Evolutionary conservation across 2,888 invertebrate species (phyloP), one percentile per base, ranked within the genome.

Genomic region (Agrochola macilenta): DNA sequence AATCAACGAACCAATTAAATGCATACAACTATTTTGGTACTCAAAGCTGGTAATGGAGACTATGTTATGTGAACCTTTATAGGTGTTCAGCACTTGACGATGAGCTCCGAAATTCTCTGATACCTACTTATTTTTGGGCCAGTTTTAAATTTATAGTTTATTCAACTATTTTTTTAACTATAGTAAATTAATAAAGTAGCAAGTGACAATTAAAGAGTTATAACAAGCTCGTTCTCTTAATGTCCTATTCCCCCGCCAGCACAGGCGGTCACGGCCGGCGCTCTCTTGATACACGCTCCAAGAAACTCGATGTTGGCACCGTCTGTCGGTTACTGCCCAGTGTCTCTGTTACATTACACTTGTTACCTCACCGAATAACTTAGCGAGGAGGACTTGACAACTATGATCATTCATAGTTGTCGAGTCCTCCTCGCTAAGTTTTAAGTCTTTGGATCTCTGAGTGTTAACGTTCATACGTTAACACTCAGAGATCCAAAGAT

Each of bases 271-370:
- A 91, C 91, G 91, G 88, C 77, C 63, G 81, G 83, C 88, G 90
- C 84, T 85, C 87, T 86, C 83, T 83, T 87, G 88, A 86, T 90
- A 88, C 91, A 90, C 91, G 90, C 90, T 90, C 89, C 89, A 90
- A 89, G 90, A 87, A 87, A 76, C 74, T 66, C 79, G 79, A 78
- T 80, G 83, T 79, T 82, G 86, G 83, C 82, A 85, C 82, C 82
- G 77, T 71, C 82, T 63, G 79, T 17, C 76, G 79, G 86, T 83
- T 83, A 81, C 87, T 85, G 78, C 68, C 77, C 78, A 80, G 65
- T 81, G 87, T 87, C 83, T 78, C 73, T 77, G 57, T 72, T 39
- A 74, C 73, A 72, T 81, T 80, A 77, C 79, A 74, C 82, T 82
- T 84, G 66, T 84, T 71, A 75, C 75, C 61, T 70, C 35, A 83